Conservation (phyloP, 37 sponge, comb jelly and placozoan genomes). For the Chondrosia reniformis region DNA sequence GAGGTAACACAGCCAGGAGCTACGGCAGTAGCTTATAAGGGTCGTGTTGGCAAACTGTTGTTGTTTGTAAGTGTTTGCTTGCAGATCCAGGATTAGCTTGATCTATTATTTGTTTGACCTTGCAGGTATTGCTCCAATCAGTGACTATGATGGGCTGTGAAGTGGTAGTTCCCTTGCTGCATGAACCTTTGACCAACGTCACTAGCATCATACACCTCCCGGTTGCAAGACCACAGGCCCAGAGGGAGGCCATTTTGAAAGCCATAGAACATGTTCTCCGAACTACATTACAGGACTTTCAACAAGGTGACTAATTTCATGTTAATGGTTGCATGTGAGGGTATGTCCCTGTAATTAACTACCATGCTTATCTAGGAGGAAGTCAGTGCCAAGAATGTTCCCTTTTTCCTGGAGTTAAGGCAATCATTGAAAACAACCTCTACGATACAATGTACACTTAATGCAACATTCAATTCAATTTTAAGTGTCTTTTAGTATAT, state of each 20-base stretch:
- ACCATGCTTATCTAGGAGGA: neutral
- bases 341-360: neutral
- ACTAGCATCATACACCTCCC: constrained; percentile 8
- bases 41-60: constrained; percentile 59
- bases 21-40: constrained; percentile 34
- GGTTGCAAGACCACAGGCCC: neutral
- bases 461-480: no score
- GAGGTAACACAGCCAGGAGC: constrained; percentile 24
- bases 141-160: constrained; percentile 17
- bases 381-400: neutral
- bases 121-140: constrained; percentile 17
- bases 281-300: neutral
- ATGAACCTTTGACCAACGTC: constrained; percentile 50
- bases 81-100: neutral
- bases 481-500: neutral
- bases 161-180: constrained; percentile 29
- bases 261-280: constrained; percentile 3
- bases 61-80: constrained; percentile 36
- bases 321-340: neutral
- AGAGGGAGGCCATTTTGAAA: constrained; percentile 10
- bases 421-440: neutral
- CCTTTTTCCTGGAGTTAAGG: neutral
- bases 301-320: neutral
- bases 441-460: constrained; percentile 14
- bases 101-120: neutral